These are phyloP conservation scores for Phenganax subtilis DNA, from an alignment of 92 coral and sea anemone genomes.

Conservation along the genomic window DNA sequence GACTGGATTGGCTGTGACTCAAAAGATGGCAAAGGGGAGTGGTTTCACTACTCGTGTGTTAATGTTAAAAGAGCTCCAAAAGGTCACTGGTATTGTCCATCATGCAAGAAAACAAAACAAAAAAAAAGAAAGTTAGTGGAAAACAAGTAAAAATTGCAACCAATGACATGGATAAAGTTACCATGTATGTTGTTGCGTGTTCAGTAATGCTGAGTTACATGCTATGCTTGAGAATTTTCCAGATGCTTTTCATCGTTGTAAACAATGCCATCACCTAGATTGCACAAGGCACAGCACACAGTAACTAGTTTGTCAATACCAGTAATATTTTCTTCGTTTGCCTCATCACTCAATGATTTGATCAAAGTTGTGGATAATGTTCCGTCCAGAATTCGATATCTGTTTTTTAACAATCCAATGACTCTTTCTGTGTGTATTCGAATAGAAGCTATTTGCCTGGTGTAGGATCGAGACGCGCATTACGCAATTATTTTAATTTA, in stretches of 20 bases:
- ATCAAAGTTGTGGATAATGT: constrained; percentile 19
- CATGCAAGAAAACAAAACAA: constrained; percentile 33
- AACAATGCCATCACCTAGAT: constrained; percentile 5
- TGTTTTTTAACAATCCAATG: constrained; percentile 40
- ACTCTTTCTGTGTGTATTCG: constrained; percentile 39
- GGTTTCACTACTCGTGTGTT: constrained; percentile 63
- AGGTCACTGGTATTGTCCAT: constrained; percentile 49
- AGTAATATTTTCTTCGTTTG: background rate
- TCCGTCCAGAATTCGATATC: constrained; percentile 42
- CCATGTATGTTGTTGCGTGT: no score
- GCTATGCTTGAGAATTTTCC: background rate
- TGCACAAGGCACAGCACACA: background rate
- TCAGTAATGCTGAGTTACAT: background rate
- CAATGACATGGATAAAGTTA: no score
- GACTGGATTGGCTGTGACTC: constrained; percentile 55
- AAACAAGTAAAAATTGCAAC: background rate
- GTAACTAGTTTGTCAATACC: constrained; percentile 10
- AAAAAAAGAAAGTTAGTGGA: background rate
- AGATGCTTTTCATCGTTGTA: constrained; percentile 1
- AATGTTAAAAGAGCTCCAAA: constrained; percentile 46
- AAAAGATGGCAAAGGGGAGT: constrained; percentile 40
- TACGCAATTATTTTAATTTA: no score
- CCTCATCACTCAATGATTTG: constrained; percentile 3
- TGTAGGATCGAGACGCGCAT: no score
- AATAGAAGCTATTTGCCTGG: constrained; percentile 42